These are phyloP conservation scores for Etia nguti DNA, from an alignment of 2,113 vertebrate species.

Conservation along the genomic window DNA sequence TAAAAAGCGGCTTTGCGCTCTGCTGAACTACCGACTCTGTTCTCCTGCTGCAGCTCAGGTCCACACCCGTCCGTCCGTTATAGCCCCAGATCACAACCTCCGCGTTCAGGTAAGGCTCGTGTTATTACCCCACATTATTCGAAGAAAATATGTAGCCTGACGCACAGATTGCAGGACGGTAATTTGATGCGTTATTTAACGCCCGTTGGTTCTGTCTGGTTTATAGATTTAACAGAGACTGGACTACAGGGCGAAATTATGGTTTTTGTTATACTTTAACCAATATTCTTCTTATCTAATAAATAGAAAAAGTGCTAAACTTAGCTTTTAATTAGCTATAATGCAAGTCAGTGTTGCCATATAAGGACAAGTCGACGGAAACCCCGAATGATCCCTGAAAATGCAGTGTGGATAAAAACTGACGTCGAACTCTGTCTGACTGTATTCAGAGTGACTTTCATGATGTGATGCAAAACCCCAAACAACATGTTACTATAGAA, in stretches of 20 bases:
- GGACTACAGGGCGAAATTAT: not conserved
- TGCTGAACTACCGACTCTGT: not conserved
- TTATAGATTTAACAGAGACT: not conserved
- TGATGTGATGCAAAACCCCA: not conserved
- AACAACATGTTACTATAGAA: not conserved
- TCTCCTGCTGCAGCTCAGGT: constrained; percentile 11
- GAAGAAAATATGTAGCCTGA: not conserved
- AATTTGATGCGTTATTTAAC: not conserved
- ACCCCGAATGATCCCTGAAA: not conserved
- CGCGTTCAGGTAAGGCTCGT: constrained; percentile 24
- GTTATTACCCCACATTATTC: not conserved
- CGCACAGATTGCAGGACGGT: not conserved
- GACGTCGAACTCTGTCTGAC: not conserved
- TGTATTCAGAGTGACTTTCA: not conserved
- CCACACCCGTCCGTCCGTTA: not conserved
- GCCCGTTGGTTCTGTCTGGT: not conserved
- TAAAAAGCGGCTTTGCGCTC: constrained; percentile 30
- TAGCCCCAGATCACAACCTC: not conserved
- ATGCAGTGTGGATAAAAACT: not conserved
- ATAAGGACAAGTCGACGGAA: constrained; percentile 16
- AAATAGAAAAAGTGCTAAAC: not conserved
- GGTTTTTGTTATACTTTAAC: not conserved
- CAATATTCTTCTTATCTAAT: not conserved
- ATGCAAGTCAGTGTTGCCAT: not conserved
- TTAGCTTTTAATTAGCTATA: not conserved